Evolutionary conservation across 2,797 vertebrate species (phyloP), one percentile per base, ranked within the genome.

Genomic region (Gila robusta): DNA sequence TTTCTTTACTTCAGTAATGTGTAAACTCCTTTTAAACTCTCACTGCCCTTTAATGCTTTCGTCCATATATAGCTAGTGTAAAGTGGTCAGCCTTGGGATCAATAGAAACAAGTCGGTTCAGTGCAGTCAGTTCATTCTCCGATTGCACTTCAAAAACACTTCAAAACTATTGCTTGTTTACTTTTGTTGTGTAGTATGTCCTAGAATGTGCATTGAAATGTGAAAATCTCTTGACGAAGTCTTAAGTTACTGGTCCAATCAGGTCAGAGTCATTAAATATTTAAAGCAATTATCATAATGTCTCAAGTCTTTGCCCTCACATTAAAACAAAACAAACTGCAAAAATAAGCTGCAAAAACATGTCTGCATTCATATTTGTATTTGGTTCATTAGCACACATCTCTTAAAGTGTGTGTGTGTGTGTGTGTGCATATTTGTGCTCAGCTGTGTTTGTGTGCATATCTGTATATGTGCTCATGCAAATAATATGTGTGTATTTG

Each of bases 391-490:
- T 73, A 76, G 71, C 62, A 77, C 64, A 49, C 73, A 47, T 70
- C 39, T 66, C 56, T 66, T 80, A 26, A 64, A 41, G 67, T 81
- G 47, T 77, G 35, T 67, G 47, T 52, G 67, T 81, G 47, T 77
- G 35, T 67, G 47, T 52, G 39, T 37, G n/a, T 10, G 62, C 64
- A 26, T 39, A 32, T 21, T 66, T 81, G 35, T 64, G 62, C 52
- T 56, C 56, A 54, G 44, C 47, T 86, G 70, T 44, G 32, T 88
- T 84, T 66, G 64, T 81, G 47, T 81, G 35, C 62, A 74, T 49
- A 11, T 12, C 11, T 49, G 26, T 37, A 19, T 37, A 19, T 47
- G 28, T 12, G 81, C 16, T 90, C 80, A 89, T 70, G 64, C 84
- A 67, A 26, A 74, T 83, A 39, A 23, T 71, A 28, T 85, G 70